These are phyloP conservation scores for Phasia obesa DNA, from an alignment of 2,888 invertebrate genomes.

Conservation along the genomic window DNA sequence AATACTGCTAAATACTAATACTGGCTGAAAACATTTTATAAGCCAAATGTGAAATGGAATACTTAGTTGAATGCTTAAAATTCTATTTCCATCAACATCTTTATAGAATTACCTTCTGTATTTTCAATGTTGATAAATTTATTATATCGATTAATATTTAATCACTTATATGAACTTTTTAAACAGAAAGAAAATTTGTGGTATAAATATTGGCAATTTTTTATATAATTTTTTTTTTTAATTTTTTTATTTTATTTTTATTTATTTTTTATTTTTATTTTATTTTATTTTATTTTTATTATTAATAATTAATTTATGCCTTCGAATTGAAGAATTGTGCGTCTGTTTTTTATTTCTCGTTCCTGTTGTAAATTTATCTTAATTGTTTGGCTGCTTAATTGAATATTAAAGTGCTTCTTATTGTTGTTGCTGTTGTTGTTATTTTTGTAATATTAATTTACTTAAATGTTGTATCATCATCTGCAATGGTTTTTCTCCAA, in stretches of 20 bases:
- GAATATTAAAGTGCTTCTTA: conserved; percentile 44
- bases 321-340: conserved; percentile 31
- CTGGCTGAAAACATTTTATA: no score
- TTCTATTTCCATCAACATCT: neutral
- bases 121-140: conserved; percentile 5
- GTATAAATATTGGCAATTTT: neutral
- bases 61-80: neutral
- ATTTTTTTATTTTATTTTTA: no score
- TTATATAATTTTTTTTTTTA: no score
- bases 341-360: conserved; percentile 32
- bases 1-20: no score
- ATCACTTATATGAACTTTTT: conserved; percentile 14
- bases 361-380: conserved; percentile 52
- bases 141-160: conserved; percentile 15
- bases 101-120: neutral
- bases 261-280: no score
- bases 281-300: conserved; percentile 10
- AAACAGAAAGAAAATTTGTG: no score
- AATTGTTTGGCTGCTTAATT: conserved; percentile 53
- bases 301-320: conserved; percentile 28
- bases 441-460: conserved; percentile 48
- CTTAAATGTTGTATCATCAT: conserved; percentile 41
- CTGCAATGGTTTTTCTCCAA: conserved; percentile 24
- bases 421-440: conserved; percentile 26
- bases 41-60: no score